Percentiles rank a stretch among this genome's conserved stretches.
Evolutionary conservation across 2,113 vertebrate genomes (phyloP).

Genomic region (Abramis brama): DNA sequence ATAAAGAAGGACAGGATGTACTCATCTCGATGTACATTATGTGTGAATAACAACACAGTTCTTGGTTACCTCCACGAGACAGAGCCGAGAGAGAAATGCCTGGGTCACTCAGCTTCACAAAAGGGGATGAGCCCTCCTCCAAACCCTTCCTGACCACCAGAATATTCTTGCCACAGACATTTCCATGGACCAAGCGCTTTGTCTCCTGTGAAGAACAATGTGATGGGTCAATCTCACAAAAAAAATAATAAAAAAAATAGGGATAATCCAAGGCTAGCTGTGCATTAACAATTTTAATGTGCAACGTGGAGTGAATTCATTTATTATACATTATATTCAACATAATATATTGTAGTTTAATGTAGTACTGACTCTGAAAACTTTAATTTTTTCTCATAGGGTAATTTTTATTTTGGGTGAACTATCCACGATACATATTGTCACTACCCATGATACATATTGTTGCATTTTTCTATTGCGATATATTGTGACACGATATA

Average conservation of each 20-base stretch:
- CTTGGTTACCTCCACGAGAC: slow-evolving; percentile 81
- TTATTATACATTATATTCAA: too few relatives aligned
- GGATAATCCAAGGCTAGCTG: too few relatives aligned
- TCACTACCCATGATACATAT: too few relatives aligned
- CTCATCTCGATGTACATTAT: background rate
- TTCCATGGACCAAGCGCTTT: slow-evolving; percentile 87
- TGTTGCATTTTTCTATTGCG: too few relatives aligned
- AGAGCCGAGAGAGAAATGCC: slow-evolving; percentile 84
- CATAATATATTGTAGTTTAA: too few relatives aligned
- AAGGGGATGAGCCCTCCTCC: slow-evolving; percentile 78
- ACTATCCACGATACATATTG: too few relatives aligned
- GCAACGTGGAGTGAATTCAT: too few relatives aligned
- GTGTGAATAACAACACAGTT: background rate
- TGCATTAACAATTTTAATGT: too few relatives aligned
- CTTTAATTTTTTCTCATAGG: too few relatives aligned
- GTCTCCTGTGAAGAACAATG: slow-evolving; percentile 79
- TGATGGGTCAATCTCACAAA: background rate
- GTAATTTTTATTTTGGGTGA: too few relatives aligned
- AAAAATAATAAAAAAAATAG: background rate
- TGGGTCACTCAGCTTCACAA: slow-evolving; percentile 92
- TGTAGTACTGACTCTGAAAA: too few relatives aligned
- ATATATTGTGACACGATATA: too few relatives aligned
- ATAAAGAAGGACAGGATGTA: slow-evolving; percentile 31
- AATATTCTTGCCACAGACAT: slow-evolving; percentile 92
- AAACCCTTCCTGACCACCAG: slow-evolving; percentile 85